Conservation (phyloP, 2,888 invertebrate species). For the Panopea generosa region DNA sequence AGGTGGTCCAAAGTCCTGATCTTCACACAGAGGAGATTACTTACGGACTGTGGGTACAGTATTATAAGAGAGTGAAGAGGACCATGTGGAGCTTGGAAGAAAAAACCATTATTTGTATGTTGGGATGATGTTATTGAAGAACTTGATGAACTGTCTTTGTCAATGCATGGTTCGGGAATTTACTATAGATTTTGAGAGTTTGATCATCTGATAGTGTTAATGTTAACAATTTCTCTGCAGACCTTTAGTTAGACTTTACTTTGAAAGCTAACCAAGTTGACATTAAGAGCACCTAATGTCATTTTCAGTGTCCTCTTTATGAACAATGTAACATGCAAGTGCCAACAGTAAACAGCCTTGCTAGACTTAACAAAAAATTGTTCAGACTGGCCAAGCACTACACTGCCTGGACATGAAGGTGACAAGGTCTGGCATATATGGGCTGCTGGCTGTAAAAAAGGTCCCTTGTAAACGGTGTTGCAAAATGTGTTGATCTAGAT, state of each 20-base stretch:
- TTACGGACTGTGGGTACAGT: slow-evolving; percentile 1
- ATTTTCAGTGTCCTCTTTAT: too few relatives aligned
- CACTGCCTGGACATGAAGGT: slow-evolving; percentile 2
- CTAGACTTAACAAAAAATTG: slow-evolving; percentile 3
- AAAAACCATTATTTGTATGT: slow-evolving; percentile 15
- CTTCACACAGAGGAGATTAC: neutral
- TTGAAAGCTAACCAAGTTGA: slow-evolving; percentile 1
- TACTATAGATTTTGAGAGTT: slow-evolving; percentile 17
- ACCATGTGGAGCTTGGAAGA: slow-evolving; percentile 14
- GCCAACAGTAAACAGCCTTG: slow-evolving; percentile 3
- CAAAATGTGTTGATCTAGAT: slow-evolving; percentile 2
- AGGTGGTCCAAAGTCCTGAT: slow-evolving; percentile 2
- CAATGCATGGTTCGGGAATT: slow-evolving; percentile 7
- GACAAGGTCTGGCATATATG: slow-evolving; percentile 3
- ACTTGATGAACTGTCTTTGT: slow-evolving; percentile 1
- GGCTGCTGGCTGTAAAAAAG: neutral
- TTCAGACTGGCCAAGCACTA: slow-evolving; percentile 3
- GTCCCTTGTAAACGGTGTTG: slow-evolving; percentile 3
- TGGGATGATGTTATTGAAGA: slow-evolving; percentile 15
- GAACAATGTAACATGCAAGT: slow-evolving; percentile 3
- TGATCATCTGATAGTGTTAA: slow-evolving; percentile 5
- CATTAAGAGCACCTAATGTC: slow-evolving; percentile 1
- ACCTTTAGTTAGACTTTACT: slow-evolving; percentile 2
- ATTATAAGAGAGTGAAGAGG: neutral
- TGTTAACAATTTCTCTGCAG: slow-evolving; percentile 3